A percentile compares a stretch with the other conserved stretches of the same genome.
These are phyloP conservation scores for Heliconius hortense DNA, from an alignment of 2,888 invertebrate genomes.

Conservation along the genomic window DNA sequence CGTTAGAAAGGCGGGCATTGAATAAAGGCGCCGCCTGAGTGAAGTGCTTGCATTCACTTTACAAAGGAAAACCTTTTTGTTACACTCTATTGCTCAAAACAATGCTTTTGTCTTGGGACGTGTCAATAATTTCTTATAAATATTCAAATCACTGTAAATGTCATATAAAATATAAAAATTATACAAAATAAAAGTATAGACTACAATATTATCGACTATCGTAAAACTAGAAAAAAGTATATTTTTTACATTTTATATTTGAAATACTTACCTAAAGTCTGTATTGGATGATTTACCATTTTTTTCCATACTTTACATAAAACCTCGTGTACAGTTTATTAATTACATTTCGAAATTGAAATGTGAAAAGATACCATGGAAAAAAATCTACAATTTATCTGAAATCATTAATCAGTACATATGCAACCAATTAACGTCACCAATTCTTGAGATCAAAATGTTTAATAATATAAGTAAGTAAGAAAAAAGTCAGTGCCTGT, in stretches of 20 bases:
- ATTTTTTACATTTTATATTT: no score
- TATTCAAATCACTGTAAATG: constrained; percentile 1
- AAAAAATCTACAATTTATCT: not conserved
- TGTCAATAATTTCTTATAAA: constrained; percentile 19
- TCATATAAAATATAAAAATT: not conserved
- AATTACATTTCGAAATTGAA: not conserved
- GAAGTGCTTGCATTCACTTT: constrained; percentile 23
- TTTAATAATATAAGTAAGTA: constrained; percentile 13
- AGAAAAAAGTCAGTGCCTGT: constrained; percentile 17
- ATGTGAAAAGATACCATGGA: not conserved
- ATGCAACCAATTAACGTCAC: not conserved
- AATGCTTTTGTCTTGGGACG: constrained; percentile 19
- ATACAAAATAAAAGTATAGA: not conserved
- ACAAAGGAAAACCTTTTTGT: constrained; percentile 23
- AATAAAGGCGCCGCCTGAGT: constrained; percentile 15
- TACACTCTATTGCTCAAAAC: constrained; percentile 22
- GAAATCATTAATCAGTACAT: constrained; percentile 9
- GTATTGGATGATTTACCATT: no score
- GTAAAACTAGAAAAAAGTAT: not conserved
- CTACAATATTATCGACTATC: not conserved
- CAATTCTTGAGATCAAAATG: constrained; percentile 28
- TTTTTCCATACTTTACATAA: no score
- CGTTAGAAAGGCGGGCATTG: constrained; percentile 17
- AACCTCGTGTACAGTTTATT: no score
- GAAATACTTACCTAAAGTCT: no score